Evolutionary conservation across 2,888 invertebrate species (phyloP).

Genomic region (Eupsilia transversa): DNA sequence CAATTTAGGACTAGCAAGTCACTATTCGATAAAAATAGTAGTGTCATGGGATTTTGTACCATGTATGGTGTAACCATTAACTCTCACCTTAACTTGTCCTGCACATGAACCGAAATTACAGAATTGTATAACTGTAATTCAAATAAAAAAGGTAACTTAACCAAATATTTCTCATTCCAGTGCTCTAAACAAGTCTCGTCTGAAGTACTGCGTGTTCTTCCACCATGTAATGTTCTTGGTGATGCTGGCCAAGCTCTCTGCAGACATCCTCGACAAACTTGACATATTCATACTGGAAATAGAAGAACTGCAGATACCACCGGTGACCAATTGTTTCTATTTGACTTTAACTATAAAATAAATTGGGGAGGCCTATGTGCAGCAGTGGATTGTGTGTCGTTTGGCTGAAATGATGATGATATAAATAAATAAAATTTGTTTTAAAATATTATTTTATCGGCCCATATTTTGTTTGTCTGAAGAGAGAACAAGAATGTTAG

Average conservation of each 20-base stretch:
- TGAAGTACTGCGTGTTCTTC: conserved; percentile 98
- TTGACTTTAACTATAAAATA: neutral
- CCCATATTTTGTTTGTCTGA: neutral
- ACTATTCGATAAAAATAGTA: neutral
- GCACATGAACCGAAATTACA: neutral
- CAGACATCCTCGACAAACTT: conserved; percentile 97
- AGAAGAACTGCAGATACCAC: conserved; percentile 97
- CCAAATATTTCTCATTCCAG: conserved; percentile 88
- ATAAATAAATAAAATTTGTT: neutral
- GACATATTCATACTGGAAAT: conserved; percentile 98
- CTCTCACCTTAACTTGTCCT: neutral
- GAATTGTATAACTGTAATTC: neutral
- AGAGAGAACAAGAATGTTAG: too few species aligned
- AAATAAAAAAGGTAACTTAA: neutral
- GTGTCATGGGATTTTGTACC: neutral
- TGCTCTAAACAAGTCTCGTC: conserved; percentile 98
- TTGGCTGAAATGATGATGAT: neutral
- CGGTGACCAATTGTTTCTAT: conserved; percentile 79
- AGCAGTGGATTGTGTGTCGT: neutral
- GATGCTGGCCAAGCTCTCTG: conserved; percentile 97
- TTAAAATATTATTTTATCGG: neutral
- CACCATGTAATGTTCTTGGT: conserved; percentile 97
- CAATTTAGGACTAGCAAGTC: neutral
- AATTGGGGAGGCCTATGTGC: neutral
- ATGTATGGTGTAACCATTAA: neutral